Percentiles rank a stretch among this genome's conserved stretches.
phyloP scores from a whole-genome alignment of 2,113 vertebrate genomes.

The Sebastes schlegelii region DNA sequence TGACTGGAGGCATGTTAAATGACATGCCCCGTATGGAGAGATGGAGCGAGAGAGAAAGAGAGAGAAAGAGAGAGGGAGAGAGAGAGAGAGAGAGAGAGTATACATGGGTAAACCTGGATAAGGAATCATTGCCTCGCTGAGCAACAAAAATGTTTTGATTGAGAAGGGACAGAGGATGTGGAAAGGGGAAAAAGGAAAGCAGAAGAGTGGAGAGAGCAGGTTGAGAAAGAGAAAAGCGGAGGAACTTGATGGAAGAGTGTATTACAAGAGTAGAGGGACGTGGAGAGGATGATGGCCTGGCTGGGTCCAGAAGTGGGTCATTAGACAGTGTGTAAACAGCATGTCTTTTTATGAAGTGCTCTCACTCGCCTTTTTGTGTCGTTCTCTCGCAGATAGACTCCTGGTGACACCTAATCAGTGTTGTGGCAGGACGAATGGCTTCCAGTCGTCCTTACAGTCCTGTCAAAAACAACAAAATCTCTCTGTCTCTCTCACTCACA shows the following conservation, averaged over 20 bases:
- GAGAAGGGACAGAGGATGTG: constrained; percentile 26
- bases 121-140: constrained; percentile 49
- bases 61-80: constrained; percentile 60
- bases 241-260: constrained; percentile 38
- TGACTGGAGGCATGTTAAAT: constrained; percentile 80
- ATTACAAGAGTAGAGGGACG: constrained; percentile 17
- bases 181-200: background rate
- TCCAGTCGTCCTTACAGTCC: constrained; percentile 76
- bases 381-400: constrained; percentile 50
- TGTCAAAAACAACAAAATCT: constrained; percentile 85
- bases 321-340: constrained; percentile 74
- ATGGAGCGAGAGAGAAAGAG: constrained; percentile 50
- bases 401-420: constrained; percentile 82
- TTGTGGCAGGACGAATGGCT: constrained; percentile 81
- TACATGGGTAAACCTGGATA: constrained; percentile 42
- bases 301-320: constrained; percentile 78
- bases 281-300: constrained; percentile 55
- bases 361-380: constrained; percentile 52
- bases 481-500: constrained; percentile 47
- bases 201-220: constrained; percentile 14
- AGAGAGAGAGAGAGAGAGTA: constrained; percentile 36
- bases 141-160: constrained; percentile 62
- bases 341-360: constrained; percentile 69
- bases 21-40: constrained; percentile 79
- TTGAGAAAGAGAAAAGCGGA: background rate